These are phyloP conservation scores for rabbit (Oryctolagus cuniculus) DNA, from an alignment of 2,113 vertebrate genomes.

Conservation along the genomic window mOryCun1.1 NC_091440.1:102636001-102636500, in stretches of 20 bases:
- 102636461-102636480: neutral
- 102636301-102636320: neutral
- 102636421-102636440: neutral
- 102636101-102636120: constrained; percentile 8
- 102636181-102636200: constrained; percentile 65
- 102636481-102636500: neutral
- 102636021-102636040: neutral
- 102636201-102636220: neutral
- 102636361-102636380: neutral
- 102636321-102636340: neutral
- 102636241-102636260: neutral
- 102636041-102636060: neutral
- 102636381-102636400: neutral
- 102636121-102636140: neutral
- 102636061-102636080: neutral
- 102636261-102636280: neutral
- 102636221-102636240: neutral
- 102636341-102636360: neutral
- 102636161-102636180: neutral
- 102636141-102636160: neutral
- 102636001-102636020: neutral
- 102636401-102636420: constrained; percentile 48
- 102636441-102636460: constrained; percentile 4
- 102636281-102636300: neutral
- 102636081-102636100: constrained; percentile 4